These are phyloP conservation scores for Centropus bengalensis DNA, from an alignment of 2,113 vertebrate species.

Conservation along the genomic window DNA sequence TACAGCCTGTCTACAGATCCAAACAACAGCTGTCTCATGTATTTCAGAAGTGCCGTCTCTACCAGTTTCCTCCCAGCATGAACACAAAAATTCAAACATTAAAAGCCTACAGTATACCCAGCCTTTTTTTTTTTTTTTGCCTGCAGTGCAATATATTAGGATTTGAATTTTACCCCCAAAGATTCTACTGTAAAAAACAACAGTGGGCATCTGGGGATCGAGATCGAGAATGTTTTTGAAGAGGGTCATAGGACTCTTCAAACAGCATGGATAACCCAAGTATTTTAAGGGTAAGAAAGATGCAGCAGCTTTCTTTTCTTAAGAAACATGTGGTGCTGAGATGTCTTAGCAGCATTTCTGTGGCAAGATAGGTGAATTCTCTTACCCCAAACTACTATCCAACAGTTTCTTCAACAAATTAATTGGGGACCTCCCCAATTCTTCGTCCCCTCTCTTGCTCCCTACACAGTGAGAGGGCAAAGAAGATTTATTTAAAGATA, in stretches of 20 bases:
- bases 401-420: neutral
- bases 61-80: constrained; percentile 18
- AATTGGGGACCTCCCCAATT: neutral
- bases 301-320: neutral
- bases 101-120: neutral
- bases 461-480: neutral
- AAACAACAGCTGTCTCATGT: neutral
- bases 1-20: neutral
- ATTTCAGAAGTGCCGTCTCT: constrained; percentile 26
- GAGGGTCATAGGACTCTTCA: neutral
- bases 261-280: neutral
- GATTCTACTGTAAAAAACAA: neutral
- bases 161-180: constrained; percentile 16
- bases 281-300: neutral
- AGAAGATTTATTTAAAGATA: neutral
- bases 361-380: neutral
- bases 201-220: neutral
- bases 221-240: neutral
- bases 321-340: neutral
- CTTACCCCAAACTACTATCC: neutral
- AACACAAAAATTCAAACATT: constrained; percentile 25
- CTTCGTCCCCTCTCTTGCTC: neutral
- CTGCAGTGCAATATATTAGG: neutral
- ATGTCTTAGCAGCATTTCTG: neutral
- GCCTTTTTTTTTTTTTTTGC: neutral